phyloP scores from a whole-genome alignment of 2,888 invertebrate species.

The Halictus quadricinctus region DNA sequence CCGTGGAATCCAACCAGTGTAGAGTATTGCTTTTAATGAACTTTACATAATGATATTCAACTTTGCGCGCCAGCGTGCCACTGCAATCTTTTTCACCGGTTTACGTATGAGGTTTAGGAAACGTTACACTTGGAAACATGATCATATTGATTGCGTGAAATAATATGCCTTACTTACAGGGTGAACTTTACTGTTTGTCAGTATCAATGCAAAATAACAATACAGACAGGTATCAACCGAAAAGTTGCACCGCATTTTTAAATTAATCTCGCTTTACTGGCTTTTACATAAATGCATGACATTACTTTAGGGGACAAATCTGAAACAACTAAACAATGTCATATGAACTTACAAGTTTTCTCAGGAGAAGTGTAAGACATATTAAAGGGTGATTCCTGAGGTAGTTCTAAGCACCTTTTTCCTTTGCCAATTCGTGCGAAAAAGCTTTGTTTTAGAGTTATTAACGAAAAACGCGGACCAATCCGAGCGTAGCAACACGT shows the following conservation, averaged over 20 bases:
- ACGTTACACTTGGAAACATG: background rate
- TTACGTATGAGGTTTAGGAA: background rate
- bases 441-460: too few species aligned
- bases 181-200: background rate
- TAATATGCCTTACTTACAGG: background rate
- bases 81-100: background rate
- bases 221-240: background rate
- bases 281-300: too few species aligned
- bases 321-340: too few species aligned
- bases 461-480: too few species aligned
- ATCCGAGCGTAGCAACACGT: too few species aligned
- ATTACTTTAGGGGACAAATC: too few species aligned
- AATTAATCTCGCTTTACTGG: background rate
- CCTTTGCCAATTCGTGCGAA: too few species aligned
- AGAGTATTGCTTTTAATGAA: conserved; percentile 77
- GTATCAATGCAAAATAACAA: background rate
- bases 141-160: background rate
- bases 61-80: conserved; percentile 28
- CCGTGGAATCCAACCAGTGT: conserved; percentile 47
- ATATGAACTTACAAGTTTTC: too few species aligned
- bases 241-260: background rate
- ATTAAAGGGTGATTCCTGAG: too few species aligned
- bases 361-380: too few species aligned
- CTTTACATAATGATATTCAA: conserved; percentile 77
- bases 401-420: too few species aligned